Evolutionary conservation across 2,113 vertebrate genomes (phyloP).

Genomic region (Girardinichthys multiradiatus): DNA sequence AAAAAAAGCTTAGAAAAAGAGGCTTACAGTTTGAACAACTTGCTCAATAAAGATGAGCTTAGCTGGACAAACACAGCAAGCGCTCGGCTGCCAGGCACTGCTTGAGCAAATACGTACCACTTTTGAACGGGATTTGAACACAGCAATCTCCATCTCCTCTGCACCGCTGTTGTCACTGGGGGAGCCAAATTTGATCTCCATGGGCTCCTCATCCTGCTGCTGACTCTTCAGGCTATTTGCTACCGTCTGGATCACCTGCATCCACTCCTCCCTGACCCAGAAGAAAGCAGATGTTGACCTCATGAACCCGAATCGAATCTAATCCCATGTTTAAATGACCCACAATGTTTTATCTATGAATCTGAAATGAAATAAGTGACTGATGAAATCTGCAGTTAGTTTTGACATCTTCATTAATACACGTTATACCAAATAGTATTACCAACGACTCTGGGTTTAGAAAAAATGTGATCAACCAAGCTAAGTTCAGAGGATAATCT

Average conservation of each 20-base stretch:
- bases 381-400: background rate
- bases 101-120: constrained; percentile 83
- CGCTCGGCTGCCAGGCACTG: constrained; percentile 48
- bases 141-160: constrained; percentile 89
- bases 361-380: background rate
- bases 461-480: constrained; percentile 1
- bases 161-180: constrained; percentile 80
- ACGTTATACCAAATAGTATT: background rate
- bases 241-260: constrained; percentile 90
- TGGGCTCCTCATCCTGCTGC: constrained; percentile 83
- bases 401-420: background rate
- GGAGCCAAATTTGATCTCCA: constrained; percentile 89
- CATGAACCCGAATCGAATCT: constrained; percentile 19
- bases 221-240: constrained; percentile 91
- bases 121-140: constrained; percentile 86
- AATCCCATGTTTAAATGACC: background rate
- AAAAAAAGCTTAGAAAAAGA: constrained; percentile 56
- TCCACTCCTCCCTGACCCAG: constrained; percentile 90
- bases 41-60: constrained; percentile 55
- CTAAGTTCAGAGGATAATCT: constrained; percentile 47
- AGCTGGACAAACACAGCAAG: constrained; percentile 43
- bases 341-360: background rate
- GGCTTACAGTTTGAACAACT: constrained; percentile 64
- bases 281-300: constrained; percentile 22
- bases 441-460: background rate